phyloP scores from a whole-genome alignment of 2,113 vertebrate genomes.

The Phrynosoma platyrhinos region DNA sequence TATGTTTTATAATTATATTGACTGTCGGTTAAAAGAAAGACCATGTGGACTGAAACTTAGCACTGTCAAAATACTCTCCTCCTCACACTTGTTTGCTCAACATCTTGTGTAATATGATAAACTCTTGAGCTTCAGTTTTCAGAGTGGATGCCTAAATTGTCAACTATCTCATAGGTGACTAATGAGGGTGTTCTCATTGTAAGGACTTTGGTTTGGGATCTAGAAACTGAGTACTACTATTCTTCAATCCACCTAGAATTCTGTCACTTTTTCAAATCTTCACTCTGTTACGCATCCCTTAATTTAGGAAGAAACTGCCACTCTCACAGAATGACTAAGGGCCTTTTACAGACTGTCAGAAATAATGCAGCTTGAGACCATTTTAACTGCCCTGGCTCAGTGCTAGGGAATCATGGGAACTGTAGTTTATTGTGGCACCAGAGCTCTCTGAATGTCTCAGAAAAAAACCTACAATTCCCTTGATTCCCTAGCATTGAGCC shows the following conservation, averaged over 20 bases:
- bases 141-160: conserved; percentile 23
- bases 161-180: not conserved
- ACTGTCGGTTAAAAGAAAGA: not conserved
- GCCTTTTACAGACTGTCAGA: too few relatives aligned
- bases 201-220: not conserved
- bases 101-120: not conserved
- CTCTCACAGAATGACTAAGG: not conserved
- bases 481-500: too few relatives aligned
- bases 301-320: not conserved
- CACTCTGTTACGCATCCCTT: not conserved
- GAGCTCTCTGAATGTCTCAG: too few relatives aligned
- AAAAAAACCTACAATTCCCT: too few relatives aligned
- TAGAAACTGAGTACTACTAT: not conserved
- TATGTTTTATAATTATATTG: not conserved
- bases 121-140: not conserved
- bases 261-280: not conserved
- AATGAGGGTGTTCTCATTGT: not conserved
- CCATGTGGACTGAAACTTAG: not conserved
- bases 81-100: not conserved
- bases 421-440: too few relatives aligned
- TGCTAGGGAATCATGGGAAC: too few relatives aligned
- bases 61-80: not conserved
- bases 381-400: too few relatives aligned
- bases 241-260: not conserved
- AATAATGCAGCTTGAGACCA: too few relatives aligned